Evolutionary conservation across 2,797 vertebrate genomes (phyloP), one percentile per base, ranked within the genome.

Genomic region (Malurus splendens): DNA sequence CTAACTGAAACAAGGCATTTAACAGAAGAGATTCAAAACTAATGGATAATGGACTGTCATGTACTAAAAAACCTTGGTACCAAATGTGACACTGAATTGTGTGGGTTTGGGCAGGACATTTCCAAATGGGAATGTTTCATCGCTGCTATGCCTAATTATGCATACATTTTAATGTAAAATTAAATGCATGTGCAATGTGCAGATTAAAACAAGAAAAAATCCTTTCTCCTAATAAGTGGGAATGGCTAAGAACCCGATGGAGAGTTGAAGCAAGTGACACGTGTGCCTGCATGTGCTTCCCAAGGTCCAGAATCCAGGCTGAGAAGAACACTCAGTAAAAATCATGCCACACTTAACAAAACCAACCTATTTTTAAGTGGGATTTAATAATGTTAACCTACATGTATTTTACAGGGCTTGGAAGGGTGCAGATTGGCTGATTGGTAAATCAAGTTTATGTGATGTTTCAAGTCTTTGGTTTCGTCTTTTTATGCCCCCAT

Each of bases 1-100:
- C 82, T 77, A 80, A 76, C 82, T 4, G 70, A 89, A 89, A 57
- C 47, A 75, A 51, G 52, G 80, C 56, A 85, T 87, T 93, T 90
- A 90, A 88, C 75, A 71, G 74, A 59, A 32, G 80, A 90, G 61
- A 74, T 18, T 88, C 76, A 71, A 76, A 73, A 23, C 64, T 38
- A 79, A n/a, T 1, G 1, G 80, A 45, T 77, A 81, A 73, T 27
- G 65, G 84, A 47, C 83, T 79, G 48, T 61, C 70, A 2, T 8
- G 30, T 62, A 24, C 65, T 36, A 71, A 66, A 80, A 88, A 85
- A 61, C 42, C 65, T 56, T 41, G 56, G 68, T 73, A 56, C 70
- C 80, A 70, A 86, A 82, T 4, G 71, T 66, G 52, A 38, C 41
- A 38, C 52, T 17, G 38, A 45, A 59, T 72, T 76, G n/a, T 30